Base-by-base conservation (phyloP, 2,888 invertebrate species). In the Oxyteleia sp. region DNA sequence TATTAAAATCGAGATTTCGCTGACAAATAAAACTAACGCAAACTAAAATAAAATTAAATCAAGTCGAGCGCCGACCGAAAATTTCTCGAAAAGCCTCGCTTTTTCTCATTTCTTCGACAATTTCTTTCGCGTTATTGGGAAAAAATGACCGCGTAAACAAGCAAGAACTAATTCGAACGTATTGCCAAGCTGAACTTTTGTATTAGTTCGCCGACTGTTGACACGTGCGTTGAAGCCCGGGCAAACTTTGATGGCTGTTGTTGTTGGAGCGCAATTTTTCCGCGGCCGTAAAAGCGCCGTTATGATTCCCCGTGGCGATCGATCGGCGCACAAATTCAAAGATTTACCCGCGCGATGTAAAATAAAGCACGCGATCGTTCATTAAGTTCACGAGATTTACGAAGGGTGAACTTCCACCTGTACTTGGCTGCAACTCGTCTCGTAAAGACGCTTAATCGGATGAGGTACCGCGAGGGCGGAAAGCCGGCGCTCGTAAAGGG, bases 401-500 rank as follows among this genome's bases (percentile, higher is more conserved):
- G 75, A 26, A 71, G 78, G 61, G 76, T 41, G 64, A 69, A 71
- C 63, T 41, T 23, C 26, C 61, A 75, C 69, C 57, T 68, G 71
- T 51, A 55, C 47, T 55, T 45, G 63, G 43, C 53, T 23, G 61
- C 71, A 16, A 57, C 45, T 71, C 57, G 57, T 66, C 64, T 76
- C 75, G 64, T 71, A 71, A 78, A 82, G 66, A 63, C 16, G 66
- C 82, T 76, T 78, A 78, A 82, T 82, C 82, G 82, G 66, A 72
- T 66, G 71, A 82, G 64, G 69, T 26, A 55, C 32, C 69, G 47
- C 66, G 13, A 61, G 53, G 63, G 47, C 38, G 55, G 64, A 59
- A 66, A 76, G 47, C 51, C 43, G 63, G 18, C 69, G 82, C 55
- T 78, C 63, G 78, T 82, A 72, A 78, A 78, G 55, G 74, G 41